phyloP scores from a whole-genome alignment of 1,140 invertebrate species.

The Heliothis subflexa region DNA sequence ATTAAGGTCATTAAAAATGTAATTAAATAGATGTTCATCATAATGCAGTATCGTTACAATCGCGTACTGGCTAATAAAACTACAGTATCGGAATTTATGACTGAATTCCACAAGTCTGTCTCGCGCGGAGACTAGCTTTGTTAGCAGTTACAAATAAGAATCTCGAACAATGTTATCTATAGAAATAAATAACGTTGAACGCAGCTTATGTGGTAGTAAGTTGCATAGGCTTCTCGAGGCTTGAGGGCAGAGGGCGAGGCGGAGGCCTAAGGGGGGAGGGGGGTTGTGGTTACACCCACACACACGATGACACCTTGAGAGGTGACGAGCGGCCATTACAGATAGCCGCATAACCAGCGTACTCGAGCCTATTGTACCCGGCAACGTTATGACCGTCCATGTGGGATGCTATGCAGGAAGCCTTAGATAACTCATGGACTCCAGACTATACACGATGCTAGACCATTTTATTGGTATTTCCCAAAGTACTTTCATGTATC shows the following conservation, averaged over 20 bases:
- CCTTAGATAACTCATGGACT: neutral
- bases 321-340: constrained; percentile 41
- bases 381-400: neutral
- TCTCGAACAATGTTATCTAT: constrained; percentile 21
- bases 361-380: constrained; percentile 8
- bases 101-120: neutral
- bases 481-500: neutral
- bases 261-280: constrained; percentile 41
- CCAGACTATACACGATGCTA: neutral
- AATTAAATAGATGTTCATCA: neutral
- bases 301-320: constrained; percentile 59
- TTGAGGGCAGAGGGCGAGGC: constrained; percentile 27
- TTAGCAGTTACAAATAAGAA: constrained; percentile 21
- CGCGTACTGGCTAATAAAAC: neutral
- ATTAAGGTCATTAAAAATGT: neutral
- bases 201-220: constrained; percentile 1
- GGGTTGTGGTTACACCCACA: constrained; percentile 68
- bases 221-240: constrained; percentile 44
- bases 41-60: neutral
- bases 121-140: neutral
- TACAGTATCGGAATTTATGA: neutral
- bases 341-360: constrained; percentile 34
- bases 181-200: constrained; percentile 20
- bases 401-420: neutral
- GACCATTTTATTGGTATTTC: constrained; percentile 11